Conservation (phyloP, 2,888 invertebrate species). For the Xestia rhomboidea region DNA sequence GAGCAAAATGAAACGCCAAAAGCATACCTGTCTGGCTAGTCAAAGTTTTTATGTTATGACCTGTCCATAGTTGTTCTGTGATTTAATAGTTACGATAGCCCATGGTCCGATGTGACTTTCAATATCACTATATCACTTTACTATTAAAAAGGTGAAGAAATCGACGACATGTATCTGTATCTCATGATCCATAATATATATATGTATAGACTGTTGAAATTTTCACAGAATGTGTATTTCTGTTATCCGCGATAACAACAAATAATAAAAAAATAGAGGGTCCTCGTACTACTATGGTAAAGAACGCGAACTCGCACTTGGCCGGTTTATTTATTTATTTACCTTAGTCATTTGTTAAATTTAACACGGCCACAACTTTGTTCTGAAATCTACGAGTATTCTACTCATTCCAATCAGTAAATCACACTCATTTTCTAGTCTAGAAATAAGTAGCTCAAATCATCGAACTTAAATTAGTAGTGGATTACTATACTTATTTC, state of each 20-base stretch:
- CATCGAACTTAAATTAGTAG: constrained; percentile 15
- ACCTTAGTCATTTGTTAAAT: not conserved
- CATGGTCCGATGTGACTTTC: not conserved
- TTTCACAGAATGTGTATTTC: too few species aligned
- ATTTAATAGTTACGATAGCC: not conserved
- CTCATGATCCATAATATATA: too few species aligned
- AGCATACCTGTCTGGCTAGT: constrained; percentile 13
- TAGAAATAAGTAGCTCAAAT: constrained; percentile 5
- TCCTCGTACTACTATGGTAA: too few species aligned
- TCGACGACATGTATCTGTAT: not conserved
- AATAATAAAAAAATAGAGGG: too few species aligned
- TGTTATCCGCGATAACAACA: too few species aligned
- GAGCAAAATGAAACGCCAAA: constrained; percentile 23
- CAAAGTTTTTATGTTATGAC: constrained; percentile 15
- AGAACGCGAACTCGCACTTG: not conserved
- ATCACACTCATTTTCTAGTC: not conserved
- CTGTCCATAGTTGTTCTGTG: too few species aligned
- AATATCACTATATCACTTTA: not conserved
- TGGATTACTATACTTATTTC: too few species aligned
- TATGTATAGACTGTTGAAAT: too few species aligned
- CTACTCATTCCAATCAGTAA: not conserved
- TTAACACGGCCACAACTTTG: not conserved
- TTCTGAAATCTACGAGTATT: not conserved
- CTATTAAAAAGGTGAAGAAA: not conserved
- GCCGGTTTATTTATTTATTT: not conserved